phyloP scores from a whole-genome alignment of 2,888 invertebrate genomes.

The Ormia ochracea region DNA sequence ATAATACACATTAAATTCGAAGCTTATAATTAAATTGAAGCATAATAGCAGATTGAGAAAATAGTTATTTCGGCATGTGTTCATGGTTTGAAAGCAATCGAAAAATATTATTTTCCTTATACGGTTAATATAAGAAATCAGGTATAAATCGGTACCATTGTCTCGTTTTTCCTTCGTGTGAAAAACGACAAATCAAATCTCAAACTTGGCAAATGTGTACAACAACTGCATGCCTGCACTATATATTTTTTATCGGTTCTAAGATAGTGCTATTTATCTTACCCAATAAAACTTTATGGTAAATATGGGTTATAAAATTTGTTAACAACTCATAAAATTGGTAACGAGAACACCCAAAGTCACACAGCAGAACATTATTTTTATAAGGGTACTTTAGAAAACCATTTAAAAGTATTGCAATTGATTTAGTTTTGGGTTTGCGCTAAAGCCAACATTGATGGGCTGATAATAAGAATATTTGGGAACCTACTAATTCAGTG shows the following conservation, averaged over 20 bases:
- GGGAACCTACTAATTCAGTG: background rate
- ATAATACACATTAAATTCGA: constrained; percentile 18
- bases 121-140: no score
- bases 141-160: no score
- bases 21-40: background rate
- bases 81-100: no score
- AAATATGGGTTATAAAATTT: constrained; percentile 30
- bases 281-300: constrained; percentile 12
- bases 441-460: background rate
- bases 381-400: constrained; percentile 17
- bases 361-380: background rate
- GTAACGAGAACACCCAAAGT: constrained; percentile 6
- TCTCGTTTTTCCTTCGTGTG: no score
- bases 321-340: constrained; percentile 27
- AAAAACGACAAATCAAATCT: no score
- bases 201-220: no score
- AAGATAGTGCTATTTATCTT: background rate
- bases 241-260: no score
- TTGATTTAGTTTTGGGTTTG: background rate
- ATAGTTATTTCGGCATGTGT: background rate
- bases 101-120: no score
- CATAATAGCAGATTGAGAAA: background rate
- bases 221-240: no score
- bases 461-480: background rate
- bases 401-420: background rate